phyloP scores from a whole-genome alignment of 2,113 vertebrate species.

The Hippocampus zosterae region DNA sequence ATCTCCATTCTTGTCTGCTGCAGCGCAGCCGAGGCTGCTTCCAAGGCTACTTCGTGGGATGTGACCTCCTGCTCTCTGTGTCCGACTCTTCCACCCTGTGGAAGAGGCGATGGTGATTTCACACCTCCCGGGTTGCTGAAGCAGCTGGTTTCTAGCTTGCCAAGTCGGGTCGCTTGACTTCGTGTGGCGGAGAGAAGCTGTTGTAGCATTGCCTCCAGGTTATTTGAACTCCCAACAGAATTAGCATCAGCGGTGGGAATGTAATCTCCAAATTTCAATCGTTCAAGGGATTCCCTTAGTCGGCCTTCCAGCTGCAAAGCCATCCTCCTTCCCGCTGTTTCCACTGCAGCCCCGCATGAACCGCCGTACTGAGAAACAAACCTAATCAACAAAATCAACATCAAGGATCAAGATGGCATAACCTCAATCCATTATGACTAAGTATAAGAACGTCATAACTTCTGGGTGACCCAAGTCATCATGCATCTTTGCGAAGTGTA shows the following conservation, averaged over 20 bases:
- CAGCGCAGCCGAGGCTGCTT: conserved; percentile 51
- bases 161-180: conserved; percentile 64
- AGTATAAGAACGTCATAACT: background rate
- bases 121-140: conserved; percentile 11
- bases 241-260: conserved; percentile 43
- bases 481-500: background rate
- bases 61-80: conserved; percentile 38
- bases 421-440: background rate
- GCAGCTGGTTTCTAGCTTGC: conserved; percentile 72
- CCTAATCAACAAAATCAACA: conserved; percentile 31
- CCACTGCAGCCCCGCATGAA: conserved; percentile 52
- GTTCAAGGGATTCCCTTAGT: conserved; percentile 55
- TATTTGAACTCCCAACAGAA: conserved; percentile 34
- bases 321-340: conserved; percentile 59
- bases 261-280: conserved; percentile 21
- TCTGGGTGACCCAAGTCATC: background rate
- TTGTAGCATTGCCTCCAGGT: conserved; percentile 62
- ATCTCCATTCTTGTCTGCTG: conserved; percentile 66
- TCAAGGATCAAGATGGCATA: background rate
- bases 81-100: conserved; percentile 13
- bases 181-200: conserved; percentile 69
- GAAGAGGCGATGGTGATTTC: conserved; percentile 43
- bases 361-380: conserved; percentile 61
- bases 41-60: conserved; percentile 12
- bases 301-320: conserved; percentile 60